Base-by-base conservation (phyloP, 2,797 vertebrate genomes). In the Craterocephalus amniculus region DNA sequence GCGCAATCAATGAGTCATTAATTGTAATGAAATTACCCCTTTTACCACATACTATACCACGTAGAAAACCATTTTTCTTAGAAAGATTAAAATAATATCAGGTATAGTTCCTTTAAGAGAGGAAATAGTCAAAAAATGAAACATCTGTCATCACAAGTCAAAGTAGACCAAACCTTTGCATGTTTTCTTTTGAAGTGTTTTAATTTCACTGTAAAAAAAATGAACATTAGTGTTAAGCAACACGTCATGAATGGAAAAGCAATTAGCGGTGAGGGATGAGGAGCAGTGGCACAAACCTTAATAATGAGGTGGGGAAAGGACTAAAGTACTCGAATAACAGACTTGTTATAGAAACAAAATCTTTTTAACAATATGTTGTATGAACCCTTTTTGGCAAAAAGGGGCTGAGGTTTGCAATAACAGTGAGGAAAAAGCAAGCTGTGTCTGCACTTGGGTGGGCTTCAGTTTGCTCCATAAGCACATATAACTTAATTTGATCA, bases 321-420 rank as follows among this genome's bases (percentile, higher is more conserved):
- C 35, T 88, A 90, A 2, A 87, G 68, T 72, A 31, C 59, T 75
- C 27, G 56, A 95, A 95, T 22, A 49, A 68, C 56, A 81, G 48
- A 1, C 86, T 88, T 51, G 86, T 76, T 55, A 91, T 76, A 78
- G 90, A 94, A 83, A 93, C 92, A 59, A 57, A 88, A 55, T 92
- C 94, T 72, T 95, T 80, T 86, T 80, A 86, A 84, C 67, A 81
- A 55, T 69, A 74, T 83, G 74, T 66, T 67, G 80, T 56, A 54
- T 52, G 74, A 83, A 63, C 27, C 9, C 51, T 58, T n/a, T 81
- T 35, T 83, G 79, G 73, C 55, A 74, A 66, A 64, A 61, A 58
- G 51, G 32, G 65, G 31, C 71, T 67, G 78, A 60, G 87, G 88
- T 87, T 73, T 78, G 54, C 70, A 45, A 83, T 87, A 83, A 84